A percentile compares a stretch with the other conserved stretches of the same genome.
These are phyloP conservation scores for Neocrepidodera transversa DNA, from an alignment of 2,888 invertebrate genomes.

Conservation along the genomic window DNA sequence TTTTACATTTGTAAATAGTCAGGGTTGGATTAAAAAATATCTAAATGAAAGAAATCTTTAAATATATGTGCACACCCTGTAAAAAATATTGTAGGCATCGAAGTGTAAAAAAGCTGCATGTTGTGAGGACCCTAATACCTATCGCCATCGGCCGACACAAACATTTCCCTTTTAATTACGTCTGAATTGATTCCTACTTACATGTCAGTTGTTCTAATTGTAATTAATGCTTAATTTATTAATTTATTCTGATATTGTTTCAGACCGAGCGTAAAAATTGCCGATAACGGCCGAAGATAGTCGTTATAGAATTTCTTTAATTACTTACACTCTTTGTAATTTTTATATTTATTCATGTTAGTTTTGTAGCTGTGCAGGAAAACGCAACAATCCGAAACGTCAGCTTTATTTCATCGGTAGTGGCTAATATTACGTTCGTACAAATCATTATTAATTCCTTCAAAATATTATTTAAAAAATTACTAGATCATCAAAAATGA, in stretches of 20 bases:
- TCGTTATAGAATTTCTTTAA: constrained; percentile 50
- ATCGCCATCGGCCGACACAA: constrained; percentile 41
- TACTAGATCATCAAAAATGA: no score
- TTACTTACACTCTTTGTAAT: constrained; percentile 46
- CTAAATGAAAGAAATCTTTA: no score
- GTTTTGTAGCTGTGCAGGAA: constrained; percentile 45
- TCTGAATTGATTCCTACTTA: constrained; percentile 59
- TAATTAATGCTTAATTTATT: constrained; percentile 63
- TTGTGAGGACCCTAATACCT: constrained; percentile 10
- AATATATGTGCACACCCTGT: no score
- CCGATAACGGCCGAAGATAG: constrained; percentile 61
- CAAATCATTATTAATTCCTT: no score
- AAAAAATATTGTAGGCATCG: constrained; percentile 3
- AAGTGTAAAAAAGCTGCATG: constrained; percentile 17
- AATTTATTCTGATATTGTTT: constrained; percentile 62
- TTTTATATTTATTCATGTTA: constrained; percentile 47
- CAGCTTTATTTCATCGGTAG: constrained; percentile 35
- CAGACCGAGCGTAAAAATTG: constrained; percentile 60
- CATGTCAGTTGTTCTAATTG: constrained; percentile 60
- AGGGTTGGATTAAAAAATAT: no score
- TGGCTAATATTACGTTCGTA: background rate
- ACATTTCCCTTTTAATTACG: constrained; percentile 55
- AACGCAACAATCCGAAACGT: constrained; percentile 45
- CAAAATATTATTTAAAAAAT: no score
- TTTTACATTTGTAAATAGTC: no score